Evolutionary conservation across 2,113 vertebrate genomes (phyloP).

Genomic region (Chunga burmeisteri): DNA sequence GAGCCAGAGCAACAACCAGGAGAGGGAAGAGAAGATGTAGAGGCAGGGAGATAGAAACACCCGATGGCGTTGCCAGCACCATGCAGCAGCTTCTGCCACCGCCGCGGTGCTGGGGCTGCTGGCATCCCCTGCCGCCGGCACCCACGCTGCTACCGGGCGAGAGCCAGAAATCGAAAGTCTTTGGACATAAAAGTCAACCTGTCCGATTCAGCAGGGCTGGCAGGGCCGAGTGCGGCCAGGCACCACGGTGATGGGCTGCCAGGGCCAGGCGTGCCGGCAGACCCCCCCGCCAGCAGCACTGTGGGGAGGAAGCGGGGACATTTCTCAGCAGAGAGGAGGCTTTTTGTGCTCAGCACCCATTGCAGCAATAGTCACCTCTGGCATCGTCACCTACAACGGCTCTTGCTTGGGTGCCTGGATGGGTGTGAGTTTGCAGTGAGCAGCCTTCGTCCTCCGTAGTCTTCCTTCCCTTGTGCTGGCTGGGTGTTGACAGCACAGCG

Average conservation of each 20-base stretch:
- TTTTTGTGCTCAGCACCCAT: neutral
- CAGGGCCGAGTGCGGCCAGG: neutral
- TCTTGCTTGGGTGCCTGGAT: neutral
- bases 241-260: neutral
- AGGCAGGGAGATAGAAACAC: neutral
- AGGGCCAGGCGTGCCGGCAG: neutral
- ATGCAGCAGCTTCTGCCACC: fast-evolving
- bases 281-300: neutral
- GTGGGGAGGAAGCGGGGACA: neutral
- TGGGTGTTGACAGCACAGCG: neutral
- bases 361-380: neutral
- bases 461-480: neutral
- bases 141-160: fast-evolving
- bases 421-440: neutral
- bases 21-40: neutral
- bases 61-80: fast-evolving
- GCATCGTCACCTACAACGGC: neutral
- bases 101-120: neutral
- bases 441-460: neutral
- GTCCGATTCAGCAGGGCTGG: neutral
- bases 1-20: neutral
- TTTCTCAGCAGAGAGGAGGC: neutral
- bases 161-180: neutral
- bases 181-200: neutral
- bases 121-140: fast-evolving